Percentiles rank a stretch among this genome's conserved stretches.
Conservation (phyloP, 2,113 vertebrate species). For the Gobio gobio region DNA sequence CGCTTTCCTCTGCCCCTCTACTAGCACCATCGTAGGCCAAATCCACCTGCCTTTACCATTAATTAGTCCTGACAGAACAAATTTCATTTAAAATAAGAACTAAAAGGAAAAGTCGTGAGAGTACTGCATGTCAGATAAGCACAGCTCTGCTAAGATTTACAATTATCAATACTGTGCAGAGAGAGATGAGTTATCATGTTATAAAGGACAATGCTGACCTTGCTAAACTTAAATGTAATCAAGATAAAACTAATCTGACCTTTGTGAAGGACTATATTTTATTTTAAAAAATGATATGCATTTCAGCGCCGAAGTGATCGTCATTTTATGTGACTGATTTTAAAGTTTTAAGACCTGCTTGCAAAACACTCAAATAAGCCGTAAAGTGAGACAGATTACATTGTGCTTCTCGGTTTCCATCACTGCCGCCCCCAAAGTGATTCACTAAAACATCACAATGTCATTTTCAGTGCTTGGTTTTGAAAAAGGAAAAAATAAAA, state of each 20-base stretch:
- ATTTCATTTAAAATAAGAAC: conserved; percentile 72
- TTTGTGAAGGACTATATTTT: conserved; percentile 46
- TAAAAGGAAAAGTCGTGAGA: conserved; percentile 51
- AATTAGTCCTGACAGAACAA: conserved; percentile 83
- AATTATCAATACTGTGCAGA: conserved; percentile 17
- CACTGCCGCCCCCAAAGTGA: conserved; percentile 16
- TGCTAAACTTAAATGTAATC: conserved; percentile 40
- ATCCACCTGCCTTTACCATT: conserved; percentile 88
- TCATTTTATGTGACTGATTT: conserved; percentile 49
- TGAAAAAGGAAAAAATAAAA: background rate
- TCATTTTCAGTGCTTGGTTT: conserved; percentile 32
- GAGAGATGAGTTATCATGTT: conserved; percentile 29
- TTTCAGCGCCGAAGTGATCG: conserved; percentile 29
- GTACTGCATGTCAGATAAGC: background rate
- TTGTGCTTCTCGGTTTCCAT: conserved; percentile 26
- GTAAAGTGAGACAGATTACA: conserved; percentile 45
- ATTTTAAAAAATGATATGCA: conserved; percentile 24
- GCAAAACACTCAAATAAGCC: conserved; percentile 46
- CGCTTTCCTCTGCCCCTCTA: conserved; percentile 85
- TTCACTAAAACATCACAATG: conserved; percentile 41
- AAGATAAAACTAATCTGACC: conserved; percentile 46
- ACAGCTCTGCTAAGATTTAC: conserved; percentile 25
- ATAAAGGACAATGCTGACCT: conserved; percentile 45
- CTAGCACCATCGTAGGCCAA: conserved; percentile 83
- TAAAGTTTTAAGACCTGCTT: conserved; percentile 46